phyloP scores from a whole-genome alignment of 1,140 invertebrate genomes.

The Cyphomyrmex costatus region DNA sequence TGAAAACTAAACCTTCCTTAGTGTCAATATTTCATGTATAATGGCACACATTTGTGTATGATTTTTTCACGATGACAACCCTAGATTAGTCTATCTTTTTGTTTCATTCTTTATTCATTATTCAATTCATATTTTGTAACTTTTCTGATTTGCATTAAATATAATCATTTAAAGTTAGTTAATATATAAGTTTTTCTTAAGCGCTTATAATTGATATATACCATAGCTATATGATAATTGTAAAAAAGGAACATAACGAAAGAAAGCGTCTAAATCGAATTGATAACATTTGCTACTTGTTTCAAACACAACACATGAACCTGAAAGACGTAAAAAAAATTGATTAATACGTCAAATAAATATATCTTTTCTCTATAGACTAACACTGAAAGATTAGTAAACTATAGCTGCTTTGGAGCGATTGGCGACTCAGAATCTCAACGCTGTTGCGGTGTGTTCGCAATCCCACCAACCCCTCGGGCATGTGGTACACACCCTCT shows the following conservation, averaged over 20 bases:
- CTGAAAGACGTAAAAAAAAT: background rate
- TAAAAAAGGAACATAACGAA: background rate
- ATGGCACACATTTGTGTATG: too few relatives aligned
- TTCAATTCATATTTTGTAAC: background rate
- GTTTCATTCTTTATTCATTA: background rate
- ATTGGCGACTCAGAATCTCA: slow-evolving; percentile 58
- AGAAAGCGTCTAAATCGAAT: background rate
- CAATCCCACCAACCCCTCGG: slow-evolving; percentile 68
- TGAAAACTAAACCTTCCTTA: too few relatives aligned
- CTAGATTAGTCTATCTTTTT: background rate
- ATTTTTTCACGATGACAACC: too few relatives aligned
- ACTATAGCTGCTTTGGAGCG: slow-evolving; percentile 53
- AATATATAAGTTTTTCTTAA: background rate
- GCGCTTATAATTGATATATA: background rate
- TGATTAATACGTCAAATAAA: background rate
- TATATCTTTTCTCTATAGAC: background rate
- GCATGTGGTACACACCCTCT: slow-evolving; percentile 28
- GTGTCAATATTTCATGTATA: too few relatives aligned
- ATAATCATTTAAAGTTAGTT: background rate
- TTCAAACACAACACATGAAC: background rate
- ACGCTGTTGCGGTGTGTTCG: slow-evolving; percentile 68
- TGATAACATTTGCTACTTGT: background rate
- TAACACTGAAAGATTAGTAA: slow-evolving; percentile 53
- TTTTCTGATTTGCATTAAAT: background rate
- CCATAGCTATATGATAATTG: slow-evolving; percentile 4